Evolutionary conservation across 1,140 invertebrate genomes (phyloP), one percentile per base, ranked within the genome.

Genomic region (Drosophila teissieri): DNA sequence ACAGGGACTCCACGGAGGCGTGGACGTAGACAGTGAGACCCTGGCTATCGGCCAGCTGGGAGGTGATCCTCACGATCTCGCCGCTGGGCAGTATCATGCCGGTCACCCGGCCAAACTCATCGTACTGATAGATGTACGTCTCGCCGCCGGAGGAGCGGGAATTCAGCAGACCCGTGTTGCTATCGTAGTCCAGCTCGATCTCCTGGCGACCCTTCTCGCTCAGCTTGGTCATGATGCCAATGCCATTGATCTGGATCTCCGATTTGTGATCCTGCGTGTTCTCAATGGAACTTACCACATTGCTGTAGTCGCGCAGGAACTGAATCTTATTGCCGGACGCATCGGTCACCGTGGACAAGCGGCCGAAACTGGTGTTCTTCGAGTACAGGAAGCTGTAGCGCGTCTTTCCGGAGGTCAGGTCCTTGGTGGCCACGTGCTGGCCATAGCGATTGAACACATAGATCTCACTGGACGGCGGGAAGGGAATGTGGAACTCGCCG

Each of bases 391-490:
- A 99, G 27, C 97, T 97, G 92, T 99, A 99, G 82, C 97, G 95
- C 1, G 96, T 96, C 93, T 97, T 97, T 24, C 97, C 97, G 1
- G 98, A 98, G 40, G 98, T 96, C 42, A 99, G 93, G 92, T 98
- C 97, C 91, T 97, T 97, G 0, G 98, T 99, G 4, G 96, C 95
- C 19, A 97, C 96, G 92, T 99, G 98, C 92, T 99, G 98, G 0
- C 98, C 98, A 89, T 98, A 98, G 11, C 96, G 94, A 93, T 97
- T 97, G 91, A 99, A 99, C 0, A 98, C 96, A 85, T 98, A 99
- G 36, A 99, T 94, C 93, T 99, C 98, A 73, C 97, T 96, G 0
- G 97, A 96, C 0, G 95, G 96, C 77, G 95, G 97, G 93, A 97
- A 98, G 8, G 97, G 96, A 82, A 99, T 98, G 88, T 97, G 96